Base-by-base conservation (phyloP, 1,140 invertebrate species). In the Pararge aegeria region DNA sequence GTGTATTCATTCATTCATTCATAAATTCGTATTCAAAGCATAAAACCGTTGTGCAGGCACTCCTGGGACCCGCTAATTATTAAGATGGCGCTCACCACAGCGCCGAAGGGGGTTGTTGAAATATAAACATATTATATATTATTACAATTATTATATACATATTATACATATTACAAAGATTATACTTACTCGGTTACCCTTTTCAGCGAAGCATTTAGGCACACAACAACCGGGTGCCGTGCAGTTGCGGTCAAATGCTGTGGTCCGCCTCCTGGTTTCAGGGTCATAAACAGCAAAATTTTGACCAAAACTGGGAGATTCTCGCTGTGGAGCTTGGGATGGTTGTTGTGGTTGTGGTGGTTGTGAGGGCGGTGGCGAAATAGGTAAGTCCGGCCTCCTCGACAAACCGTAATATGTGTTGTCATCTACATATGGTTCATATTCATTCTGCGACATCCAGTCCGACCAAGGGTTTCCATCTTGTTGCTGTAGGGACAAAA, bases 201-300 rank as follows among this genome's bases (percentile, higher is more conserved):
- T 98, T 90, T 98, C 97, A 1, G 97, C 97, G 62, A 97, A 94
- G 91, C 97, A 99, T 91, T 96, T 97, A 27, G 96, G 97, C 20
- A 92, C 91, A 73, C 93, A 94, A 65, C 94, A 93, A 63, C 93
- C 94, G 2, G 88, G 90, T 0, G 93, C 93, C 0, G 92, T 93
- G 66, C 94, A 95, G 70, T 94, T 94, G 60, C 87, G 90, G 5
- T 87, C 69, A 56, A 91, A 75, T 18, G 79, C 78, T 15, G 81
- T 77, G 3, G 91, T 92, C 5, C 92, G 87, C 13, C 92, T 92
- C 48, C 90, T 85, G 4, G 92, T 92, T 0, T 90, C 78, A 12
- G 91, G 91, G 52, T 92, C 89, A 30, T 92, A 90, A 7, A 93
- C 87, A 30, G 91, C 92, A 59, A 81, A 79, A 78, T 89, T 66